Evolutionary conservation across 1,140 invertebrate species (phyloP), one percentile per base, ranked within the genome.

Genomic region (Microplitis demolitor): DNA sequence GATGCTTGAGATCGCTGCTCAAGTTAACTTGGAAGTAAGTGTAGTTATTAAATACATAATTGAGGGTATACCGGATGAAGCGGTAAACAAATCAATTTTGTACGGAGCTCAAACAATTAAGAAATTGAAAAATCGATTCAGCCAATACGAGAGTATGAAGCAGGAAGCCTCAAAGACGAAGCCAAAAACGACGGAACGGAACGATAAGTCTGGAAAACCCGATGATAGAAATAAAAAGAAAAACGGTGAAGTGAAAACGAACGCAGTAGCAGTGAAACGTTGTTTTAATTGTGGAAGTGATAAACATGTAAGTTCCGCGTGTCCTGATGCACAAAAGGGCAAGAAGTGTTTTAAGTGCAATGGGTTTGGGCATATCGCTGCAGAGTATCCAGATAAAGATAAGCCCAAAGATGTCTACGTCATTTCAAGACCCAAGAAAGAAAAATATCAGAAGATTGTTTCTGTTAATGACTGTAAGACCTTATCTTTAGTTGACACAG

Each of bases 1-100:
- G 35, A 77, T 81, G 72, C 24, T 67, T 9, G 54, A 73, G 31
- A 73, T 73, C 5, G 66, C 71, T 3, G 50, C 51, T 16, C 73
- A 76, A 31, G 72, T 62, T 0, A 51, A 66, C 33, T 68, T 81
- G 1, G 78, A 83, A 37, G n/a, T 37, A 0, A 71, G 69, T 54
- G 63, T 72, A 14, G 35, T 77, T 4, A 81, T 82, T 14, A 76
- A 78, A 75, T 80, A 81, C 37, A 80, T 82, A 3, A 77, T 80
- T 16, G 75, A 81, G 4, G 79, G 76, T 3, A 74, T 80, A 14
- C 64, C 50, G n/a, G 79, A 78, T 37, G 73, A 79, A 3, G 51
- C 56, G 5, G 51, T 51, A 0, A 77, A 77, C 35, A 78, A 80
- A 60, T 54, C 62, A 2, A 54, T 78, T 0, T 62, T 81, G 16